These are phyloP conservation scores for Drosophila pruinosa DNA, from an alignment of 1,140 invertebrate genomes.

Conservation along the genomic window DNA sequence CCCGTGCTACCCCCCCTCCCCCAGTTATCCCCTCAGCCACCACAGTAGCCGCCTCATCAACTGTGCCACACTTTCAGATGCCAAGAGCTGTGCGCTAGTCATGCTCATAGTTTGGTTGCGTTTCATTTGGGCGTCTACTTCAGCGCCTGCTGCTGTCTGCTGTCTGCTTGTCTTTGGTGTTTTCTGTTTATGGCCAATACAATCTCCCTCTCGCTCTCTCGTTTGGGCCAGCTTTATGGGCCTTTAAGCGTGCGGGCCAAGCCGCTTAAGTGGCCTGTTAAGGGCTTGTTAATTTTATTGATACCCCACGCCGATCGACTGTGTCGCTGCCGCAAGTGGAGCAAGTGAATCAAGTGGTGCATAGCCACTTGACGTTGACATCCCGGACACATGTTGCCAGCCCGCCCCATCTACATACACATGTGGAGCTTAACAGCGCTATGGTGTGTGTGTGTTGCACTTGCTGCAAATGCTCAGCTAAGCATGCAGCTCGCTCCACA, in stretches of 20 bases:
- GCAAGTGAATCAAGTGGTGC: slow-evolving; percentile 23
- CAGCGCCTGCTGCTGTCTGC: neutral
- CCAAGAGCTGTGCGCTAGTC: slow-evolving; percentile 17
- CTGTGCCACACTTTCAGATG: slow-evolving; percentile 22
- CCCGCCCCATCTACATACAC: neutral
- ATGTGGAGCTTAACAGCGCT: neutral
- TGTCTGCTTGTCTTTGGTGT: neutral
- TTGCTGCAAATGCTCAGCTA: neutral
- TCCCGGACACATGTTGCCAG: slow-evolving; percentile 32
- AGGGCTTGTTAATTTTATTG: slow-evolving; percentile 60
- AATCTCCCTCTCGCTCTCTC: neutral
- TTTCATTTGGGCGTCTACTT: too few species aligned
- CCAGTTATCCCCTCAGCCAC: neutral
- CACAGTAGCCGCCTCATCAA: neutral
- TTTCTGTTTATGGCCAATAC: neutral
- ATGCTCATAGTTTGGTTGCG: too few species aligned
- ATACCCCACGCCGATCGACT: slow-evolving; percentile 42
- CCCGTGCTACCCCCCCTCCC: neutral
- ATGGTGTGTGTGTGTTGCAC: neutral
- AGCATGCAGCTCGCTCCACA: neutral
- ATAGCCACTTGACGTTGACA: slow-evolving; percentile 29
- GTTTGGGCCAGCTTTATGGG: slow-evolving; percentile 43
- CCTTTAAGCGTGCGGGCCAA: slow-evolving; percentile 46
- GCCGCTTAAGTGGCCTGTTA: slow-evolving; percentile 56
- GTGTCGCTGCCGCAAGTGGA: neutral